Conservation (phyloP, 35 echinoderm and acorn worm genomes). For the Apostichopus californicus region DNA sequence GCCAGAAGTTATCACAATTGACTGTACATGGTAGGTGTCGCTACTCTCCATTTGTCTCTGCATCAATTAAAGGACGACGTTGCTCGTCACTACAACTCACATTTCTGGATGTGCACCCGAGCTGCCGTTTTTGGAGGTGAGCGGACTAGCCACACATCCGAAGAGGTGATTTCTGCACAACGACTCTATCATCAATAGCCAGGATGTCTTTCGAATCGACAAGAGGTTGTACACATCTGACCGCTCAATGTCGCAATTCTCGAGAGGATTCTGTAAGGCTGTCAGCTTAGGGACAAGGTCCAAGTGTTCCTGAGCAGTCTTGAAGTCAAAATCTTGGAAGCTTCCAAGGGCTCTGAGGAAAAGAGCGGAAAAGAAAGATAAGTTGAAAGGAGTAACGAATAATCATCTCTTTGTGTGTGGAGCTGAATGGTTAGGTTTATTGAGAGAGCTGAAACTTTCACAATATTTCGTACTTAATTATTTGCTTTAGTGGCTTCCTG, state of each 20-base stretch:
- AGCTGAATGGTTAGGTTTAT: too few relatives aligned
- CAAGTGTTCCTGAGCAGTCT: conserved; percentile 58
- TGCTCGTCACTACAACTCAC: conserved; percentile 50
- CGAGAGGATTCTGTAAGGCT: conserved; percentile 25
- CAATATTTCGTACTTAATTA: too few relatives aligned
- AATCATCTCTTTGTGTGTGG: too few relatives aligned
- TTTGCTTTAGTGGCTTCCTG: too few relatives aligned
- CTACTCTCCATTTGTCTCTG: too few relatives aligned
- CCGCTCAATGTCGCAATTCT: conserved; percentile 31
- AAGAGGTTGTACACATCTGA: conserved; percentile 34
- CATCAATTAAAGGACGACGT: too few relatives aligned
- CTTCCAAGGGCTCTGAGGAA: conserved; percentile 71
- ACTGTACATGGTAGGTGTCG: too few relatives aligned
- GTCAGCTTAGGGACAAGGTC: conserved; percentile 83
- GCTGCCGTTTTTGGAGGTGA: conserved; percentile 61
- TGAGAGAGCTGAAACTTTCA: too few relatives aligned
- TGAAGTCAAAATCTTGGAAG: conserved; percentile 78
- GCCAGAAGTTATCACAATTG: too few relatives aligned
- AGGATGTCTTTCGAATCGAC: conserved; percentile 36
- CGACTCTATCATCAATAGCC: conserved; percentile 70
- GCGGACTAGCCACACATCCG: conserved; percentile 57
- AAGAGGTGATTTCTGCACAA: conserved; percentile 74
- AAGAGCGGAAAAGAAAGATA: conserved; percentile 2
- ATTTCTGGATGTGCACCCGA: conserved; percentile 65
- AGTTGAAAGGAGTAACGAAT: too few relatives aligned